Conservation (phyloP, 2,797 vertebrate species). For the Margarornis squamiger region DNA sequence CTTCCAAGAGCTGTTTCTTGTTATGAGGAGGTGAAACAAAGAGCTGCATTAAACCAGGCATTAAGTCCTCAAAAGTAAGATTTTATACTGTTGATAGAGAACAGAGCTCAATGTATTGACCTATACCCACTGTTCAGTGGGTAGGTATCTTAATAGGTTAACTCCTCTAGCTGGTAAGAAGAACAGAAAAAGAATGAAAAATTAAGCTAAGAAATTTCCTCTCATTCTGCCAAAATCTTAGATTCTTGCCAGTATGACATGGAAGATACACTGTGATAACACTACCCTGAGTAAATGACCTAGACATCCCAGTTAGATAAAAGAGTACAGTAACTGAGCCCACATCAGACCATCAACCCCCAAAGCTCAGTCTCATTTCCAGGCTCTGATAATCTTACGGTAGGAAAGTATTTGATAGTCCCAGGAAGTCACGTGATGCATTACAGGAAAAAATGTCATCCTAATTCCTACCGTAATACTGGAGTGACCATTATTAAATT, state of each 20-base stretch:
- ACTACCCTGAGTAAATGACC: background rate
- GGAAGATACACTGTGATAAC: background rate
- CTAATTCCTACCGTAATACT: background rate
- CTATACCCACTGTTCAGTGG: background rate
- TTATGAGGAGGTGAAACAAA: slow-evolving; percentile 60
- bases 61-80: background rate
- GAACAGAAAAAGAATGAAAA: background rate
- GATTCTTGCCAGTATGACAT: background rate
- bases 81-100: background rate
- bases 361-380: background rate
- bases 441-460: slow-evolving; percentile 34
- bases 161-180: background rate
- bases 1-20: slow-evolving; percentile 52
- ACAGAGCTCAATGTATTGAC: background rate
- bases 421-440: background rate
- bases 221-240: background rate
- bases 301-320: background rate
- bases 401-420: background rate
- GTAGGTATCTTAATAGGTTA: background rate
- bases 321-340: background rate
- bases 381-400: background rate
- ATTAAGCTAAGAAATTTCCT: background rate
- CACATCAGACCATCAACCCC: background rate
- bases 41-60: background rate
- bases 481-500: slow-evolving; percentile 3